These are phyloP conservation scores for Phrynocephalus versicolor DNA, from an alignment of 2,113 vertebrate genomes.

Conservation along the genomic window DNA sequence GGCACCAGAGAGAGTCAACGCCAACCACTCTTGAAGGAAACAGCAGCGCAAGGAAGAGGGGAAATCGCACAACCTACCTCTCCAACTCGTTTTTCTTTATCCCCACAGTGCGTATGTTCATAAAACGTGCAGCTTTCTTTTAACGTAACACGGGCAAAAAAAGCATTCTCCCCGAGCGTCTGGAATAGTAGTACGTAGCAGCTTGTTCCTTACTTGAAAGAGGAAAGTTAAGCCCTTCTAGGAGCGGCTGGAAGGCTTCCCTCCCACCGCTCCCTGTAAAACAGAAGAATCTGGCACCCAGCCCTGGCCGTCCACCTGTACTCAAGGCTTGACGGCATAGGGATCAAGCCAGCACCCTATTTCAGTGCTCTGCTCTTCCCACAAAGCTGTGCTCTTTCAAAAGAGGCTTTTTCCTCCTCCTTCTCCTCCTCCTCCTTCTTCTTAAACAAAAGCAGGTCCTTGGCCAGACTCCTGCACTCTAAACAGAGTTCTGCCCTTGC, in stretches of 20 bases:
- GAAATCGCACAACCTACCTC: slow-evolving; percentile 63
- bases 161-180: slow-evolving; percentile 58
- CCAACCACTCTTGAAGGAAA: neutral
- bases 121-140: slow-evolving; percentile 52
- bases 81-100: slow-evolving; percentile 31
- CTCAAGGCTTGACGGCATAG: slow-evolving; percentile 74
- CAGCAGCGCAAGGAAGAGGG: neutral
- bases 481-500: neutral
- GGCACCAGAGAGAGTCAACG: accelerated
- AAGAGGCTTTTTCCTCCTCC: neutral
- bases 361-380: slow-evolving; percentile 46
- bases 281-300: slow-evolving; percentile 93
- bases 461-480: neutral
- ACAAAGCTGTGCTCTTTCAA: slow-evolving; percentile 30
- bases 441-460: neutral
- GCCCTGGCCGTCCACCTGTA: slow-evolving; percentile 94
- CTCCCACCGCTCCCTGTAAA: slow-evolving; percentile 94
- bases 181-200: slow-evolving; percentile 69
- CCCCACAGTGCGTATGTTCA: slow-evolving; percentile 24
- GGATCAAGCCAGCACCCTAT: slow-evolving; percentile 19
- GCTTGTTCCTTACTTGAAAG: slow-evolving; percentile 87
- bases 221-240: slow-evolving; percentile 88
- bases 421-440: neutral
- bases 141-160: slow-evolving; percentile 44
- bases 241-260: slow-evolving; percentile 86